A percentile compares a stretch with the other conserved stretches of the same genome.
Conservation (phyloP, 2,888 invertebrate genomes). For the Luffia ferchaultella region DNA sequence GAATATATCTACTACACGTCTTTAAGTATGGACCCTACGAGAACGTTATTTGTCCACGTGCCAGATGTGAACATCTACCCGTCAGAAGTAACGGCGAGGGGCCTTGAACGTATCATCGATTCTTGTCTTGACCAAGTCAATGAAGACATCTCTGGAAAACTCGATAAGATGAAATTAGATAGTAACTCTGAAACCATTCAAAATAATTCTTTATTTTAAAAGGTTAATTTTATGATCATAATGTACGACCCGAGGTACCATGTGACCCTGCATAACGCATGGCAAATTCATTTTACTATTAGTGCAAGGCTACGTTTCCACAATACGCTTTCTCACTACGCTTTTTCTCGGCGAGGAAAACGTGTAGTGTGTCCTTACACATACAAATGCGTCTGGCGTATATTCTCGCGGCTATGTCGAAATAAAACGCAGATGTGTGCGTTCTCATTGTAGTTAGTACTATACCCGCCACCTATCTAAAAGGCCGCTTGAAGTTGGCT, state of each 20-base stretch:
- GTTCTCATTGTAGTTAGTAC: too few relatives aligned
- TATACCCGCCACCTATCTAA: too few relatives aligned
- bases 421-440: too few relatives aligned
- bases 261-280: too few relatives aligned
- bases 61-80: constrained; percentile 72
- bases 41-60: constrained; percentile 81
- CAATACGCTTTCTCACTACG: too few relatives aligned
- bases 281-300: too few relatives aligned
- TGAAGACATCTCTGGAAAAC: constrained; percentile 9
- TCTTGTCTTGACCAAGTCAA: constrained; percentile 36
- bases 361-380: too few relatives aligned
- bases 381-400: too few relatives aligned
- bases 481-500: too few relatives aligned
- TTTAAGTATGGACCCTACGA: constrained; percentile 65
- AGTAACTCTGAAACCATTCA: not conserved
- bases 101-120: constrained; percentile 39
- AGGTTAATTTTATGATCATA: not conserved
- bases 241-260: not conserved
- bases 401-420: too few relatives aligned
- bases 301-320: too few relatives aligned
- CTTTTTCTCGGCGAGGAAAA: too few relatives aligned
- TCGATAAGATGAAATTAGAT: not conserved
- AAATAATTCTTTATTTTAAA: not conserved
- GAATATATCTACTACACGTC: constrained; percentile 86
- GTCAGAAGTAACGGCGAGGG: constrained; percentile 64